Evolutionary conservation across 35 echinoderm and acorn worm species (phyloP), one percentile per base, ranked within the genome.

Genomic region (Acanthaster planci): DNA sequence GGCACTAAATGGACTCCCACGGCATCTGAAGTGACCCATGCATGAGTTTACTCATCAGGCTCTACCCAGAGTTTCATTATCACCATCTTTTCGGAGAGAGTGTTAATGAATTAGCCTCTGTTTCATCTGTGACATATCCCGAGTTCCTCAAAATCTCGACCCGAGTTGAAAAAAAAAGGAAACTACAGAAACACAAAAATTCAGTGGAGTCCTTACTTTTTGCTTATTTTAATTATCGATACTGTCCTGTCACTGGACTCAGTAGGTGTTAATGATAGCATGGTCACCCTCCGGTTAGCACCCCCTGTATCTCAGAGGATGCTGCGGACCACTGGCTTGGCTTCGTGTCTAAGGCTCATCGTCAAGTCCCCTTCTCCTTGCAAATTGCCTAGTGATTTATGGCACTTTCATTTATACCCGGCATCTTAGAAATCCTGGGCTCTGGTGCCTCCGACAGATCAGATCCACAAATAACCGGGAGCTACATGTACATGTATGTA

Each of bases 331-430:
- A 72, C 21, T 26, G 34, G n/a, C 8, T 31, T 27, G n/a, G n/a
- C n/a, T n/a, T n/a, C n/a, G n/a, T n/a, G n/a, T n/a, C n/a, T n/a
- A n/a, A n/a, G n/a, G n/a, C n/a, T n/a, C n/a, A n/a, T 67, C n/a
- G 30, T 27, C 59, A 22, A n/a, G 23, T 8, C 64, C 8, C 0
- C 7, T 8, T 8, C 64, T 8, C 0, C 0, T 7, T 2, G 64
- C 64, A 72, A 72, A 21, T 72, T 72, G 64, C 64, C 30, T 72
- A 26, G 29, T 72, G 64, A 72, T 72, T 72, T 72, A 72, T 72
- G 64, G 64, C 64, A 72, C 34, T 36, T 35, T 72, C 64, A 72
- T 72, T 35, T 72, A 7, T 26, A 72, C 64, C 23, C 14, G 26
- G 30, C 1, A 72, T 29, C 64, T 2, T 7, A 8, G 27, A 34